Percentiles rank a stretch among this genome's conserved stretches.
phyloP scores from a whole-genome alignment of 2,888 invertebrate species.

The Melanotus villosus region DNA sequence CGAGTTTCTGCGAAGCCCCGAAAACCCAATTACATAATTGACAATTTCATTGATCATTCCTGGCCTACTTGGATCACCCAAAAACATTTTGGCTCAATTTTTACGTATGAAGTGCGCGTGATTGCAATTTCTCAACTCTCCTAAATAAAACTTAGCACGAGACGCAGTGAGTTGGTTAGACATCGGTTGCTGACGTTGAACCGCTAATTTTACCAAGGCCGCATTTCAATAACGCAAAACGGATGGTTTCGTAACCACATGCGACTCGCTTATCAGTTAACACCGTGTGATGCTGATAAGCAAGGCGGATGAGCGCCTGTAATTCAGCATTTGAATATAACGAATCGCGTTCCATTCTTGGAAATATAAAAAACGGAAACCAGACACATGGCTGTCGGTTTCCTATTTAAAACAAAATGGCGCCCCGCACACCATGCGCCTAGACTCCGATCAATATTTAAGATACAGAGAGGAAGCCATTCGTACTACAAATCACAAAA shows the following conservation, averaged over 20 bases:
- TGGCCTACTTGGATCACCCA: not conserved
- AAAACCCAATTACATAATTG: not conserved
- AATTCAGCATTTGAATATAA: too few species aligned
- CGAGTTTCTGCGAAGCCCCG: not conserved
- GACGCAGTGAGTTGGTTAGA: not conserved
- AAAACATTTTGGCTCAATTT: not conserved
- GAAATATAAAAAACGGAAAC: slow-evolving; percentile 1
- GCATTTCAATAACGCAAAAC: slow-evolving; percentile 12
- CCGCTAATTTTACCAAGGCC: slow-evolving; percentile 37
- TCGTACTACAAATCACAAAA: not conserved
- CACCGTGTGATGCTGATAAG: not conserved
- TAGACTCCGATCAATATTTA: slow-evolving; percentile 9
- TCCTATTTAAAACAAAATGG: slow-evolving; percentile 5
- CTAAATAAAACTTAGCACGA: not conserved
- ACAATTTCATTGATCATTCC: not conserved
- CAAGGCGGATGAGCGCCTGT: not conserved
- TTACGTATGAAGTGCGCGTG: not conserved
- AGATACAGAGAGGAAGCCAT: not conserved
- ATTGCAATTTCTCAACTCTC: slow-evolving; percentile 1
- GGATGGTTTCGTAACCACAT: slow-evolving; percentile 31
- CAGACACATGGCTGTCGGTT: not conserved
- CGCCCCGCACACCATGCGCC: slow-evolving; percentile 9
- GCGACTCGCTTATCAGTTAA: not conserved
- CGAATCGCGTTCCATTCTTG: not conserved
- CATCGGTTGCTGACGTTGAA: slow-evolving; percentile 17